Evolutionary conservation across 2,113 vertebrate genomes (phyloP), one percentile per base, ranked within the genome.

Genomic region (Gallinago undulata): DNA sequence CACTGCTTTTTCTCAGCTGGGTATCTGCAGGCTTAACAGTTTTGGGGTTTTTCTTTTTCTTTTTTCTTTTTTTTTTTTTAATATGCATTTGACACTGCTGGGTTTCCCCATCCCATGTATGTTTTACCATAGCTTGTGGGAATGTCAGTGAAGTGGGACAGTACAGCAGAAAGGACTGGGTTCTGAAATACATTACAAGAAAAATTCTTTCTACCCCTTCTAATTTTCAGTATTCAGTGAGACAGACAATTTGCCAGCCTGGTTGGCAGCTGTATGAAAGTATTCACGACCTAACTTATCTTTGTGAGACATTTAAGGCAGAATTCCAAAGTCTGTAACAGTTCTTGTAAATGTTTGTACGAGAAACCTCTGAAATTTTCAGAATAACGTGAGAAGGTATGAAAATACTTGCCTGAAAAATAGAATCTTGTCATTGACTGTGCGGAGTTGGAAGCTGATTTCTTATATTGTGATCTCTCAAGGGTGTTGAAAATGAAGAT

Each of bases 361-460:
- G 48, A 73, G 53, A 76, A 94, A 76, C 50, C 55, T 87, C 57
- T 68, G 74, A 79, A 89, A 91, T 76, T 45, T 91, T 25, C 70
- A 73, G 55, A 56, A 57, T 74, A 66, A 31, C 25, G 4, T n/a
- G 87, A 85, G 55, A 89, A 87, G 47, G 45, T 79, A 41, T 51
- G 27, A 94, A 96, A 89, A 87, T 79, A 60, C 30, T 82, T 82
- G 47, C 62, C 53, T 90, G 78, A 47, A 85, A 95, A 93, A 62
- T 5, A 60, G 47, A 41, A 66, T 91, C 45, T 35, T 81, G 55
- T 76, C 84, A 30, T 28, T 80, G 85, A 55, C 67, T 72, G 81
- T 45, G 55, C 67, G 39, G 89, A 50, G 45, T 18, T 91, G 70
- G 78, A 55, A 55, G 39, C 41, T 62, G 39, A 41, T 84, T 62